Conservation (phyloP, 2,888 invertebrate genomes). For the Lepetodrilus schrolli region DNA sequence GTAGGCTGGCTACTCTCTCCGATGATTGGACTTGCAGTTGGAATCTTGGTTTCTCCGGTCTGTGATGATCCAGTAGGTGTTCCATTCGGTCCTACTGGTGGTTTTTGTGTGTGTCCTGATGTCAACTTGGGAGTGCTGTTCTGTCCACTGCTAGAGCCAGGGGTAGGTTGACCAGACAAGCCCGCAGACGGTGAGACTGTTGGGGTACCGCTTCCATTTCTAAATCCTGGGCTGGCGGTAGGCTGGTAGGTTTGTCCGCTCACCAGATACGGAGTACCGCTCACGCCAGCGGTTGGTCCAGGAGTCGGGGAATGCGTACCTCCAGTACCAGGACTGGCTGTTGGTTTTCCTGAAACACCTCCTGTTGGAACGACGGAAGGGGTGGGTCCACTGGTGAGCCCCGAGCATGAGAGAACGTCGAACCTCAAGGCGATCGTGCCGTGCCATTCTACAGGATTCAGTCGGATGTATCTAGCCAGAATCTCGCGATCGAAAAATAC, state of each 20-base stretch:
- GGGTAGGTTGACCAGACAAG: neutral
- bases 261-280: constrained; percentile 30
- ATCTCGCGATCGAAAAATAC: constrained; percentile 55
- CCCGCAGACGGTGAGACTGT: constrained; percentile 5
- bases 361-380: neutral
- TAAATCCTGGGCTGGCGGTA: neutral
- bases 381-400: neutral
- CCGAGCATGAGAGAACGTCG: constrained; percentile 57
- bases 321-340: constrained; percentile 30
- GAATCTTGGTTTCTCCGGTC: constrained; percentile 43
- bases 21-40: constrained; percentile 40
- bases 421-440: constrained; percentile 55
- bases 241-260: neutral
- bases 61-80: constrained; percentile 39
- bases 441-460: constrained; percentile 59
- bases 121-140: no score
- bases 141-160: no score
- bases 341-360: constrained; percentile 43
- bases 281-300: constrained; percentile 25
- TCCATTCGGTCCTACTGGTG: neutral
- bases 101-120: no score
- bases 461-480: constrained; percentile 52
- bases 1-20: neutral
- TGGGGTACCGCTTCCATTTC: constrained; percentile 25
- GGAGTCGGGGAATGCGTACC: constrained; percentile 33